Evolutionary conservation across 2,797 vertebrate species (phyloP).

Genomic region (Dermochelys coriacea): DNA sequence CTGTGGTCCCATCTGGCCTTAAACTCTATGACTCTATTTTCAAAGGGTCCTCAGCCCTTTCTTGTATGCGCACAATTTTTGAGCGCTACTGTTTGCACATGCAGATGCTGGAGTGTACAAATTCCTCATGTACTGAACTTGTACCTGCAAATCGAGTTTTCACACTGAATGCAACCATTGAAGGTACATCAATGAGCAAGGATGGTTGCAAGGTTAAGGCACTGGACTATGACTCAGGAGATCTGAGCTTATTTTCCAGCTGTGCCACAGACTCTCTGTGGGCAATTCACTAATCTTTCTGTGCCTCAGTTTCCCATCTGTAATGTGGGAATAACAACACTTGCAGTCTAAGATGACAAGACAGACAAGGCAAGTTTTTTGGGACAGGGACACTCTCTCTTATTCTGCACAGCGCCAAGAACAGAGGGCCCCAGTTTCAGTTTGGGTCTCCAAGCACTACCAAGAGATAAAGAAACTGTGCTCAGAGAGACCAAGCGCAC

Average conservation of each 20-base stretch:
- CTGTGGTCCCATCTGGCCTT: not conserved
- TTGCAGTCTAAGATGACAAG: too few species aligned
- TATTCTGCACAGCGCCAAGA: not conserved
- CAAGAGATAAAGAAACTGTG: not conserved
- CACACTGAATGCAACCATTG: not conserved
- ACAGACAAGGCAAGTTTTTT: not conserved
- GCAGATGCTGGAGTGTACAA: not conserved
- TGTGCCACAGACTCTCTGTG: rapidly evolving
- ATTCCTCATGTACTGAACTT: rapidly evolving
- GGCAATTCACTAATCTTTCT: not conserved
- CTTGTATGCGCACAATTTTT: not conserved
- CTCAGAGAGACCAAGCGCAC: not conserved
- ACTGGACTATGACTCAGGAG: not conserved
- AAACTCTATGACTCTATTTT: not conserved
- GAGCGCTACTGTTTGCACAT: not conserved
- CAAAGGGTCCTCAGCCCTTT: not conserved
- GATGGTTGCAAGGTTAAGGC: not conserved
- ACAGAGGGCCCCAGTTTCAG: not conserved
- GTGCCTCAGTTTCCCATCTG: rapidly evolving
- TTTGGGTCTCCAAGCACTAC: not conserved
- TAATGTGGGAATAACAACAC: not conserved
- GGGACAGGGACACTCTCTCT: not conserved
- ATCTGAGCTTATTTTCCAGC: not conserved
- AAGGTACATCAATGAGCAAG: not conserved
- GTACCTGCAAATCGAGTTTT: not conserved